Percentiles rank a stretch among this genome's conserved stretches.
Conservation (phyloP, 2,888 invertebrate species). For the Alviniconcha strummeri region DNA sequence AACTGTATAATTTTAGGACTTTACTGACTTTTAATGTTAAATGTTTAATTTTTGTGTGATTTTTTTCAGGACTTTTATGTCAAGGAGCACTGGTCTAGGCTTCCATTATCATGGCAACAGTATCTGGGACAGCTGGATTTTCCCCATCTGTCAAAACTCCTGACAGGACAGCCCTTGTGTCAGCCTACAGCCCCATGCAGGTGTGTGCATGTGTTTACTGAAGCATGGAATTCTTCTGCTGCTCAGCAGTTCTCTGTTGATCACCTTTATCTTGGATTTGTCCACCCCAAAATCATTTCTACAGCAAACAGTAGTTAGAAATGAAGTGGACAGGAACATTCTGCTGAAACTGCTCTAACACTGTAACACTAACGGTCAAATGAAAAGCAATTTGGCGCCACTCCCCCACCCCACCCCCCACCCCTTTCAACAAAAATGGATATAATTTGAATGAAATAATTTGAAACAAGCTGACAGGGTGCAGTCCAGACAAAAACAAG, state of each 20-base stretch:
- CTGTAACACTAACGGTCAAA: no score
- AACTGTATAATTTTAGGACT: background rate
- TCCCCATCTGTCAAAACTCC: constrained; percentile 43
- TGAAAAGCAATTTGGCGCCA: no score
- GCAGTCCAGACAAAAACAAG: no score
- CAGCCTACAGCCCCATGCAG: background rate
- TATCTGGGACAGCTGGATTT: constrained; percentile 43
- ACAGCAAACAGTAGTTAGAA: no score
- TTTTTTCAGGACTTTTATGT: constrained; percentile 52
- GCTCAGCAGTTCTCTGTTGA: background rate
- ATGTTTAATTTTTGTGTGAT: background rate
- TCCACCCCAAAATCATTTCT: no score
- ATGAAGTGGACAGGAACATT: no score
- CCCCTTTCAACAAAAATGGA: no score
- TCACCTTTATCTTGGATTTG: background rate
- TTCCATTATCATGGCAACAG: constrained; percentile 43
- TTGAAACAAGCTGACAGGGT: no score
- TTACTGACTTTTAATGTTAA: background rate
- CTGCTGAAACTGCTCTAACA: no score
- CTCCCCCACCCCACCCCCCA: no score
- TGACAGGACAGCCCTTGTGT: constrained; percentile 26
- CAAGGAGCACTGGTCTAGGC: constrained; percentile 44
- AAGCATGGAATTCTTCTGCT: no score
- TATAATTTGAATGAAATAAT: no score
- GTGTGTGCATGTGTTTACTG: background rate